phyloP scores from a whole-genome alignment of 2,113 vertebrate genomes.

The Leucoraja erinaceus region DNA sequence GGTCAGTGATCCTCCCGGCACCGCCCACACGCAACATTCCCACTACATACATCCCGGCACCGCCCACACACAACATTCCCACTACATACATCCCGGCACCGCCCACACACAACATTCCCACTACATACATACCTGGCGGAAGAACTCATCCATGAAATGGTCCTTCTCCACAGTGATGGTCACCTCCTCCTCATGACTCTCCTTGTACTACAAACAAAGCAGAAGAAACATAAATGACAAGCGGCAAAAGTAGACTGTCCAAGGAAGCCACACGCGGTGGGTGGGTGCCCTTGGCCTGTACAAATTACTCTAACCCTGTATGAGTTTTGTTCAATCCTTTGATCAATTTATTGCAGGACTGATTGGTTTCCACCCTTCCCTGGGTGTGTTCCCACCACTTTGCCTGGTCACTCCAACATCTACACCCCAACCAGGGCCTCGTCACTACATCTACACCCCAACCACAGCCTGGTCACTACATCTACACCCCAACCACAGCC shows the following conservation, averaged over 20 bases:
- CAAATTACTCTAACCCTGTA: not conserved
- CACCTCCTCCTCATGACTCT: constrained; percentile 68
- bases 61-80: no score
- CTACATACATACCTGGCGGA: constrained; percentile 68
- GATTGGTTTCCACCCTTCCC: no score
- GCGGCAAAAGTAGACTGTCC: not conserved
- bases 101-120: no score
- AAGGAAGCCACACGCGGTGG: not conserved
- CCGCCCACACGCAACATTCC: no score
- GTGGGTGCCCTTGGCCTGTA: not conserved
- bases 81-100: no score
- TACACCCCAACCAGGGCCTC: no score
- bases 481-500: no score
- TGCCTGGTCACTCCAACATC: no score
- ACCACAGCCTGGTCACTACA: no score
- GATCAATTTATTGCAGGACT: not conserved
- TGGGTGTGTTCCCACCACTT: not conserved
- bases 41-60: no score
- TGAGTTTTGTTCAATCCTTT: not conserved
- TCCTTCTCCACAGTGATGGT: constrained; percentile 66
- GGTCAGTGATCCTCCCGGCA: no score
- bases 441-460: no score
- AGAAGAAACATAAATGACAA: constrained; percentile 37
- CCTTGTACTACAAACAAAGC: constrained; percentile 53
- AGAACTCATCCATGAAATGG: constrained; percentile 87